Evolutionary conservation across 2,113 vertebrate species (phyloP), one percentile per base, ranked within the genome.

Genomic region (Paratilapia polleni): DNA sequence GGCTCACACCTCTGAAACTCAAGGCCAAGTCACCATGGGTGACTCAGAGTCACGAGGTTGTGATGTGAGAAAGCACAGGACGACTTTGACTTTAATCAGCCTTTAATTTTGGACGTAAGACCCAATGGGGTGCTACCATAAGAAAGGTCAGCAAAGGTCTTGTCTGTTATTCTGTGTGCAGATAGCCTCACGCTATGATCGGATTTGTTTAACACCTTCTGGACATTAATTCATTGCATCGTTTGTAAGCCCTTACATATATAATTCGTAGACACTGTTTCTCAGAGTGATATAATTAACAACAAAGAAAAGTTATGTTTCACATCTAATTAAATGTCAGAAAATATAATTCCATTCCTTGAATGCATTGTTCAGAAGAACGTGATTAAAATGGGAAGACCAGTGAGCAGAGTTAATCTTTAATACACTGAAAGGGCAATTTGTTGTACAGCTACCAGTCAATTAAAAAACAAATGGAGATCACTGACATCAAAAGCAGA

Each of bases 1-100:
- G 61, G 58, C 74, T 81, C 87, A 87, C 90, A 93, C 92, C 89
- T 92, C 83, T 81, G 85, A 91, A 88, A 83, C 91, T 92, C 70
- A 64, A 76, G 87, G 91, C 88, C 88, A 75, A 82, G 90, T 91
- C 86, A 86, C 88, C 68, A 34, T 34, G 47, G 68, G 68, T 88
- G 88, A 80, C 77, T 87, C 77, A 12, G 60, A 74, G 84, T 83
- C 49, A 2, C 5, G 74, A 89, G 80, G 70, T 85, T 84, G 81
- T 77, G 49, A 41, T 52, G 64, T 81, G 79, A 87, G 75, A 86
- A 70, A 77, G 78, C 82, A 88, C 87, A 85, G 84, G 78, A 62
- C 58, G 82, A 28, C 41, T 88, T 89, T 89, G 82, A 28, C 41
- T 88, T 89, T 89, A 89, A 88, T 87, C 83, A 87, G 77, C 70